Percentiles rank a stretch among this genome's conserved stretches.
Evolutionary conservation across 2,888 invertebrate genomes (phyloP).

Genomic region (Lagria hirta): DNA sequence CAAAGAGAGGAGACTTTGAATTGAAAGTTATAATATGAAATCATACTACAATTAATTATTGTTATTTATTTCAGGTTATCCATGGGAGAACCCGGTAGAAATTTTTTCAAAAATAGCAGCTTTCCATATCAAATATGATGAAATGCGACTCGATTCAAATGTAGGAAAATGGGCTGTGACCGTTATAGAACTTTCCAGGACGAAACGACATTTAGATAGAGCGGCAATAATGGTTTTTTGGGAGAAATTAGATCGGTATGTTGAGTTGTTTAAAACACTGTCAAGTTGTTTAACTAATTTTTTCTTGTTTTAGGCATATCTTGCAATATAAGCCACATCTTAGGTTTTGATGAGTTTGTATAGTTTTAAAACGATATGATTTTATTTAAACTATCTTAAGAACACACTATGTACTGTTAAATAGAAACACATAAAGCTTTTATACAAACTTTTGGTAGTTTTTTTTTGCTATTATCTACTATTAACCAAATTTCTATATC

Average conservation of each 20-base stretch:
- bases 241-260: slow-evolving; percentile 93
- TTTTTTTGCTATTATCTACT: too few relatives aligned
- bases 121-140: slow-evolving; percentile 95
- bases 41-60: too few relatives aligned
- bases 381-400: too few relatives aligned
- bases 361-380: too few relatives aligned
- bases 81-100: slow-evolving; percentile 97
- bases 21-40: too few relatives aligned
- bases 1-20: too few relatives aligned
- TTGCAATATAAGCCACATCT: slow-evolving; percentile 86
- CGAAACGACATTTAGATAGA: slow-evolving; percentile 94
- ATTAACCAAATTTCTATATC: too few relatives aligned
- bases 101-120: slow-evolving; percentile 97
- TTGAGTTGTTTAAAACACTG: too few relatives aligned
- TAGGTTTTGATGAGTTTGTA: slow-evolving; percentile 73
- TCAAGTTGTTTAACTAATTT: slow-evolving; percentile 4
- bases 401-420: too few relatives aligned
- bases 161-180: slow-evolving; percentile 97
- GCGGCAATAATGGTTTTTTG: slow-evolving; percentile 95
- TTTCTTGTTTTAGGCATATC: slow-evolving; percentile 71
- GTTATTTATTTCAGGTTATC: too few relatives aligned
- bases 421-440: too few relatives aligned
- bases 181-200: slow-evolving; percentile 86
- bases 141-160: slow-evolving; percentile 92
- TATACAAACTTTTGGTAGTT: too few relatives aligned